Conservation (phyloP, 2,113 vertebrate genomes). For the Lycaon pictus region DNA sequence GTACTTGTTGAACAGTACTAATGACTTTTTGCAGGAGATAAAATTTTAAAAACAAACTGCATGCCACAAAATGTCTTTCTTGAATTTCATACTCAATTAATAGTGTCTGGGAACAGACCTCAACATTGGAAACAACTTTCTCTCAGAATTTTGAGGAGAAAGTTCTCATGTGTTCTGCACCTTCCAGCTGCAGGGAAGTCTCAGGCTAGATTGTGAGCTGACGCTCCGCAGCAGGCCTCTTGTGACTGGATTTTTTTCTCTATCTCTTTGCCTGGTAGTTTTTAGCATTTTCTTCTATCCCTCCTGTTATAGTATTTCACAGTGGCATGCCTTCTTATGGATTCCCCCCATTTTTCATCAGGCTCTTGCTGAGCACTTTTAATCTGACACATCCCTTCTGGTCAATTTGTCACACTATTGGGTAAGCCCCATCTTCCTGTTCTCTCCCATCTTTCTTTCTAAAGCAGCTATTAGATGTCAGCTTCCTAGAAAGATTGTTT, state of each 20-base stretch:
- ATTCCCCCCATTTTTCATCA: neutral
- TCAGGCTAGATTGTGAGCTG: neutral
- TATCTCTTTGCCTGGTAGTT: neutral
- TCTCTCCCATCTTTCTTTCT: neutral
- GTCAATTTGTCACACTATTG: neutral
- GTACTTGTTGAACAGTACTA: neutral
- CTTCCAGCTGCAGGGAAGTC: neutral
- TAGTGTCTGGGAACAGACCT: neutral
- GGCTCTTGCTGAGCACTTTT: neutral
- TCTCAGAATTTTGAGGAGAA: neutral
- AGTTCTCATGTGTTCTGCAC: neutral
- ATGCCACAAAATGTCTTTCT: neutral
- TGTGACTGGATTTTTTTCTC: neutral
- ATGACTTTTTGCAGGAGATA: neutral
- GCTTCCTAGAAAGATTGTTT: neutral
- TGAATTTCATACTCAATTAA: neutral
- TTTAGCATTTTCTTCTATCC: neutral
- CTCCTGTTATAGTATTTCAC: neutral
- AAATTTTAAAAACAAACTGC: neutral
- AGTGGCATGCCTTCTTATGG: neutral
- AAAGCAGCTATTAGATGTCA: neutral
- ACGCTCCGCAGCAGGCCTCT: neutral
- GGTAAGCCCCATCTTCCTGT: neutral
- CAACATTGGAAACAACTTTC: neutral
- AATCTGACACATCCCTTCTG: neutral